Evolutionary conservation across 1,140 invertebrate genomes (phyloP), one percentile per base, ranked within the genome.

Genomic region (Galleria mellonella): DNA sequence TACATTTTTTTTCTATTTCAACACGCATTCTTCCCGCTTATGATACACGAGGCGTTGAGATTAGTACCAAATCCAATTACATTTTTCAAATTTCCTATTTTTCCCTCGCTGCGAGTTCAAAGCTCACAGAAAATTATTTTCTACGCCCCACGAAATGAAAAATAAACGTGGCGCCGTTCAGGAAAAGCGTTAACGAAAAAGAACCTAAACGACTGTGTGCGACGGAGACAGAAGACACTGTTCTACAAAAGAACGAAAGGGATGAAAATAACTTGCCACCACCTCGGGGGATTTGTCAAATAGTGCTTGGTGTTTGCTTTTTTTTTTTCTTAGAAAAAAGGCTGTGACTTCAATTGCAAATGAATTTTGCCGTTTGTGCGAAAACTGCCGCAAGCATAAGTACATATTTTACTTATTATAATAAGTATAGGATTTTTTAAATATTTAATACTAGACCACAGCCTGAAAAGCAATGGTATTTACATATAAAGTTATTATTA

Each of bases 51-150:
- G 79, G 75, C 72, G 77, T 73, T 49, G 68, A 73, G 77, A 82
- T 81, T 78, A 79, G 63, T 74, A 55, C 49, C 68, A 66, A 84
- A 84, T 82, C 77, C 81, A 84, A 84, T 84, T 84, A 76, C 75
- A 74, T 82, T 82, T 79, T 73, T 69, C 51, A 81, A 78, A 76
- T 78, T 73, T 79, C 71, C 64, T 62, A 78, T 78, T 82, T 82
- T 81, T 78, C 72, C 75, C 67, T 58, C 62, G 56, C 61, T 61
- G 65, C 75, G 62, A 64, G 81, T 76, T 84, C 75, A 84, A 73
- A 84, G 81, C 75, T 82, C 73, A 78, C 50, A 55, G 81, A 76
- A 84, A 84, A 82, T 84, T 75, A 82, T 84, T 81, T 81, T 82
- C 70, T 70, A 68, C 66, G 64, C 64, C 67, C 70, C 68, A 69